Evolutionary conservation across 2,797 vertebrate genomes (phyloP), one percentile per base, ranked within the genome.

Genomic region (Odontamblyopus rebecca): DNA sequence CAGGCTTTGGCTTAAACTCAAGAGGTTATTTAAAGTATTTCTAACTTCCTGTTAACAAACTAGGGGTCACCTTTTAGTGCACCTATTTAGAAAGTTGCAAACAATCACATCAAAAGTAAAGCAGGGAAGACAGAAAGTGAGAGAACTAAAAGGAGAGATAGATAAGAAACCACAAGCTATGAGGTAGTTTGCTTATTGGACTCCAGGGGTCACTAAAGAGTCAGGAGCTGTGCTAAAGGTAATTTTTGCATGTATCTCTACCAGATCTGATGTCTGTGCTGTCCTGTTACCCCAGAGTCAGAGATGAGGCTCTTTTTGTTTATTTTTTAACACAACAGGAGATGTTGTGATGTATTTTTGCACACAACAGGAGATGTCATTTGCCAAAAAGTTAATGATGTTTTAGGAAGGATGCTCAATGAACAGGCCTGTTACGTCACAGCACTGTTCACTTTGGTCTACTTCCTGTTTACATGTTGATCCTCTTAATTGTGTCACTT

Each of bases 391-490:
- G 15, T 63, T 78, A 32, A 69, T 19, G 32, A 53, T 59, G 59
- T 50, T 8, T 61, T 70, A 41, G 61, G 73, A 83, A 80, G 60
- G 68, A 6, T 0, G 23, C 44, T 15, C 11, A 15, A 48, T 48
- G 12, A 15, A 48, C 12, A 71, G 67, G 38, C 50, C 18, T 13
- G 32, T 57, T 70, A 72, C 1, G n/a, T 75, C 68, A 73, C 32
- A 35, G 73, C 67, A 69, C 32, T 30, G 27, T 63, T 70, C 26
- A 71, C 73, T 73, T 90, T 84, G 79, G 73, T 65, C 81, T 29
- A 23, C 68, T 85, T 87, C 87, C 84, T 87, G 79, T 87, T 84
- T 71, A 64, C 48, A 32, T 77, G 57, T 64, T 61, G 53, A 5
- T 2, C 78, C 44, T 48, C 44, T 48, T 48, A 13, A 48, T 48